Percentiles rank a stretch among this genome's conserved stretches.
phyloP scores from a whole-genome alignment of 2,113 vertebrate genomes.

The Todiramphus chloris region DNA sequence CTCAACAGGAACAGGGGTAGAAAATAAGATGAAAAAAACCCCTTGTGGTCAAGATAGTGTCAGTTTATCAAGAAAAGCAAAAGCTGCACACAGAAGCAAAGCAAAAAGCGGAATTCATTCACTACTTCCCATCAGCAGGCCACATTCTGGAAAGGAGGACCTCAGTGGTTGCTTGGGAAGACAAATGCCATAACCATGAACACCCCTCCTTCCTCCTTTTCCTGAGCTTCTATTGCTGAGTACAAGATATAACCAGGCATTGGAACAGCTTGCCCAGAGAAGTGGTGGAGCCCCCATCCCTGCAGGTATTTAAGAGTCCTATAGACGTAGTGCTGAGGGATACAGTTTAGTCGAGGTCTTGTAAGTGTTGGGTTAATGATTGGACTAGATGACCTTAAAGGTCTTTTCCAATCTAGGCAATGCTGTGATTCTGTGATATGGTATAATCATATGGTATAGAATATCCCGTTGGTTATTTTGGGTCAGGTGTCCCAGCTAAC shows the following conservation, averaged over 20 bases:
- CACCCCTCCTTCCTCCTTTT: background rate
- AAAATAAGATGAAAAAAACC: background rate
- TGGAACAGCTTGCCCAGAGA: too few relatives aligned
- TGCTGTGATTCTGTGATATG: too few relatives aligned
- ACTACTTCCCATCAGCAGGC: background rate
- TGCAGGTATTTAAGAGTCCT: too few relatives aligned
- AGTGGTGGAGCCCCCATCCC: too few relatives aligned
- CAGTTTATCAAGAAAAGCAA: background rate
- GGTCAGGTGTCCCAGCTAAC: background rate
- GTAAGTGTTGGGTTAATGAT: too few relatives aligned
- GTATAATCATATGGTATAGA: background rate
- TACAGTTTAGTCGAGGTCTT: too few relatives aligned
- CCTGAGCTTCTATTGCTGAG: background rate
- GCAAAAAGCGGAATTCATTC: background rate
- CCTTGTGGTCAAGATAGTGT: background rate
- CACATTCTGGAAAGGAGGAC: background rate
- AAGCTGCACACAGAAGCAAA: background rate
- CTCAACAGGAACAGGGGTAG: background rate
- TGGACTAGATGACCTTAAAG: too few relatives aligned
- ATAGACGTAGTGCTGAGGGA: too few relatives aligned
- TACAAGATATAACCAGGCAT: fast-evolving
- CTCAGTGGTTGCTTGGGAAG: background rate
- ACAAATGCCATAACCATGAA: background rate
- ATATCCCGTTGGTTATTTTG: background rate
- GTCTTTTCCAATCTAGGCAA: too few relatives aligned